Evolutionary conservation across 2,797 vertebrate genomes (phyloP).

Genomic region (Spinus pinus): DNA sequence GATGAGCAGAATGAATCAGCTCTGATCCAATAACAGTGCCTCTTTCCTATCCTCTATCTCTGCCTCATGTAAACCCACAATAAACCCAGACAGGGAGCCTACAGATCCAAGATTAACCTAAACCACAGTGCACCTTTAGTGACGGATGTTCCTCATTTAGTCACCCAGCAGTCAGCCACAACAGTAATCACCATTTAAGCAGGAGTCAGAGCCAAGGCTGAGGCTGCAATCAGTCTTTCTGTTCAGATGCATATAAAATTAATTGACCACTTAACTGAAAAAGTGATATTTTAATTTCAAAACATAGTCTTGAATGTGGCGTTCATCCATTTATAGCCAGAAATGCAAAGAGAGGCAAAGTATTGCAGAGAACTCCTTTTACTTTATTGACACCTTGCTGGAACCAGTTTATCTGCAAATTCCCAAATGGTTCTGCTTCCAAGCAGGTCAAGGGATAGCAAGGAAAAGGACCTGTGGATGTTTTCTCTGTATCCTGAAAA

Average conservation of each 20-base stretch:
- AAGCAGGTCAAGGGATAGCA: neutral
- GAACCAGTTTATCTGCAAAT: neutral
- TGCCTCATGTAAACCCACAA: neutral
- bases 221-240: neutral
- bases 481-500: neutral
- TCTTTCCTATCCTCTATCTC: neutral
- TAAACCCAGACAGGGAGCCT: neutral
- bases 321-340: neutral
- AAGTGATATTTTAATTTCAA: neutral
- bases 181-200: neutral
- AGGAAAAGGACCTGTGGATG: neutral
- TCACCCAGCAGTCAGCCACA: neutral
- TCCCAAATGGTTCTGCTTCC: neutral
- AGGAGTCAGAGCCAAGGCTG: neutral
- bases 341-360: neutral
- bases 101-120: conserved; percentile 18
- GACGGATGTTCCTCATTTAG: conserved; percentile 6
- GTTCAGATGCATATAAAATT: neutral
- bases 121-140: neutral
- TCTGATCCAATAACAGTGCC: neutral
- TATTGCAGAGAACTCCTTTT: neutral
- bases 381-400: neutral
- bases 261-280: neutral
- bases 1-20: neutral
- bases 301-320: neutral